Percentiles rank a stretch among this genome's conserved stretches.
These are phyloP conservation scores for Amiota minor DNA, from an alignment of 2,888 invertebrate genomes.

Conservation along the genomic window DNA sequence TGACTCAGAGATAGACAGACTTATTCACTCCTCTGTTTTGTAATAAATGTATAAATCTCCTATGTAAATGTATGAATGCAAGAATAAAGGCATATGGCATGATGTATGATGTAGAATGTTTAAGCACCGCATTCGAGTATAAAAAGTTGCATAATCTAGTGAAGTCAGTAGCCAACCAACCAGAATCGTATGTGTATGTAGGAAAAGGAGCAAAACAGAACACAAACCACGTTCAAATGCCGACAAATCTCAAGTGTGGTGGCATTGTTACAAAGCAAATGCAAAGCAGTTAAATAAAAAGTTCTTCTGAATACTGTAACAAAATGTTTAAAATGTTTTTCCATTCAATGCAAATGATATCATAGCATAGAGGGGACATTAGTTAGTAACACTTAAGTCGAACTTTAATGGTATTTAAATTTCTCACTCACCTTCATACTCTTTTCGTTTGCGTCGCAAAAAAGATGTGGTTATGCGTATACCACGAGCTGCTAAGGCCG, in stretches of 20 bases:
- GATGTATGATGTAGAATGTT: no score
- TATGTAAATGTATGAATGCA: neutral
- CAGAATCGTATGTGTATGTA: neutral
- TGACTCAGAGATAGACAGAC: no score
- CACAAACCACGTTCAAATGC: neutral
- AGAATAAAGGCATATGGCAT: neutral
- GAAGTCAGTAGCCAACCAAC: slow-evolving; percentile 6
- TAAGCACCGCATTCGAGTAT: no score
- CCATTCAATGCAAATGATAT: no score
- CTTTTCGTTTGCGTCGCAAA: slow-evolving; percentile 66
- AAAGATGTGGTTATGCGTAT: slow-evolving; percentile 70
- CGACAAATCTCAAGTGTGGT: slow-evolving; percentile 23
- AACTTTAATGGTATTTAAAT: no score
- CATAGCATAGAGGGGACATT: no score
- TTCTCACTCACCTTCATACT: slow-evolving; percentile 70
- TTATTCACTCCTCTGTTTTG: no score
- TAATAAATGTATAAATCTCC: no score
- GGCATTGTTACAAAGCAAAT: slow-evolving; percentile 10
- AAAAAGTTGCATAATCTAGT: slow-evolving; percentile 13
- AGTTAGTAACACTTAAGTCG: no score
- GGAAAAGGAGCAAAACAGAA: neutral
- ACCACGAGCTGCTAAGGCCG: slow-evolving; percentile 57
- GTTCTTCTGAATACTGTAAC: no score
- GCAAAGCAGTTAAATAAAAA: slow-evolving; percentile 1
- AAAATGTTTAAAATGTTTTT: no score